These are phyloP conservation scores for Ephestia elutella DNA, from an alignment of 1,140 invertebrate genomes.

Conservation along the genomic window DNA sequence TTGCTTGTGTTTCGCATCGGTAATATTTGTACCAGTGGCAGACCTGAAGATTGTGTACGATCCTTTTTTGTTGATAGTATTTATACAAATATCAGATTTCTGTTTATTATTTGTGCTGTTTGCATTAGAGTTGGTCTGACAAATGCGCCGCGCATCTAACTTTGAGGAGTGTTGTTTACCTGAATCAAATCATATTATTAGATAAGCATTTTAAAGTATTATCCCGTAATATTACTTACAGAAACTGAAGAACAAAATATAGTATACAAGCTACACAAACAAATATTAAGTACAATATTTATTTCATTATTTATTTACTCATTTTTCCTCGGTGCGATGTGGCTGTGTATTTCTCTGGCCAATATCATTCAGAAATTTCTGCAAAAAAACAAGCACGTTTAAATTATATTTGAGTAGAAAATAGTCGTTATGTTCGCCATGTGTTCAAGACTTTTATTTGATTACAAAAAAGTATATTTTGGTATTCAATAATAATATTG, in stretches of 20 bases:
- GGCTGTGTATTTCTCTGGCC: not conserved
- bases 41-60: not conserved
- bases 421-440: too few relatives aligned
- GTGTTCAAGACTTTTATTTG: too few relatives aligned
- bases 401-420: too few relatives aligned
- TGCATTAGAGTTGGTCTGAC: not conserved
- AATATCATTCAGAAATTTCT: conserved; percentile 2
- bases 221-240: too few relatives aligned
- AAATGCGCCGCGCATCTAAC: not conserved
- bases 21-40: not conserved
- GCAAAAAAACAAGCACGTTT: not conserved
- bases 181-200: not conserved
- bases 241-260: too few relatives aligned
- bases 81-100: not conserved
- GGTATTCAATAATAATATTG: too few relatives aligned
- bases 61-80: not conserved
- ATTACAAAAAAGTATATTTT: too few relatives aligned
- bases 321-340: not conserved
- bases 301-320: not conserved
- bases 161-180: not conserved
- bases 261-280: not conserved
- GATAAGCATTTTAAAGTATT: too few relatives aligned
- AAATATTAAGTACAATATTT: too few relatives aligned
- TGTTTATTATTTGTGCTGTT: not conserved
- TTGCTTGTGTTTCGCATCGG: not conserved